phyloP scores from a whole-genome alignment of 1,140 invertebrate genomes.

The Plodia interpunctella region DNA sequence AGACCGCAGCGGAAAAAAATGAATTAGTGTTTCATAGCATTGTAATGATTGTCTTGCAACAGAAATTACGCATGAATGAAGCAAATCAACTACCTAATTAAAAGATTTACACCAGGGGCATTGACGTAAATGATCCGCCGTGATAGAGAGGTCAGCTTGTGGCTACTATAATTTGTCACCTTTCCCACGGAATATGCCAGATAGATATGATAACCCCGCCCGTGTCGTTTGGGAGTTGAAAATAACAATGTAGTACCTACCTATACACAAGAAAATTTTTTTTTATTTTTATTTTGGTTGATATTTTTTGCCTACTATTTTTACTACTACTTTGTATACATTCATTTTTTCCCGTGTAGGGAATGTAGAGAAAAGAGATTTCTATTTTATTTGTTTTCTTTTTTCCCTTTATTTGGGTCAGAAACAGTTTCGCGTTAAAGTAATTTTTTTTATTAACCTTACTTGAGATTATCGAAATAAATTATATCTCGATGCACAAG shows the following conservation, averaged over 20 bases:
- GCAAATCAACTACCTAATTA: background rate
- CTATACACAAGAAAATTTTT: background rate
- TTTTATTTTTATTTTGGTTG: no score
- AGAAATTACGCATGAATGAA: background rate
- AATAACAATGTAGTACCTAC: background rate
- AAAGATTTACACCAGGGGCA: background rate
- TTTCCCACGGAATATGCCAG: background rate
- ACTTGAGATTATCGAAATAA: no score
- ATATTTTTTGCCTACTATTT: no score
- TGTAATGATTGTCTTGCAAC: background rate
- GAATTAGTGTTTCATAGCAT: background rate
- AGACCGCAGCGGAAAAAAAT: no score
- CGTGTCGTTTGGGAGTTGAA: background rate
- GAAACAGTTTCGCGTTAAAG: no score
- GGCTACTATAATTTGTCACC: background rate
- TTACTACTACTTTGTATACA: no score
- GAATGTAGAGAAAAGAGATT: no score
- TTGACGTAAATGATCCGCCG: background rate
- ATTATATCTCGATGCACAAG: no score
- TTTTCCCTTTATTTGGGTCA: no score
- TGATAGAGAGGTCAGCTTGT: background rate
- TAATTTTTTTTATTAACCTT: no score
- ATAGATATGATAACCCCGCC: background rate
- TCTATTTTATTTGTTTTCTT: no score
- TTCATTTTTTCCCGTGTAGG: no score